These are phyloP conservation scores for Radopholus similis DNA, from an alignment of 1,140 invertebrate species.

Conservation along the genomic window DNA sequence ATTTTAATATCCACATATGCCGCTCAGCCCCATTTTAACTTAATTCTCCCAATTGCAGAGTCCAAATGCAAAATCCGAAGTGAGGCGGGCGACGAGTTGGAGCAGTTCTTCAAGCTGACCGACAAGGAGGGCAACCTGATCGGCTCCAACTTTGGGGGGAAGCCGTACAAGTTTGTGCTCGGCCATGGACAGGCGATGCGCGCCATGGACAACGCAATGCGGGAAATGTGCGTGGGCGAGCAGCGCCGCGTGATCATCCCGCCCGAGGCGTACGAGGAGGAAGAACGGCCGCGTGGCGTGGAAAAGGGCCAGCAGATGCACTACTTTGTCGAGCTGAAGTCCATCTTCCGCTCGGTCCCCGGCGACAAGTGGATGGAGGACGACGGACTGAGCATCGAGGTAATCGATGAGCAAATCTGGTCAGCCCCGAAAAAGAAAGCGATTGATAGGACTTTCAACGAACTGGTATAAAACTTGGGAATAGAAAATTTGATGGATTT, in stretches of 20 bases:
- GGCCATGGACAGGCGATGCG: constrained; percentile 53
- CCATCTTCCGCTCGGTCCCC: constrained; percentile 53
- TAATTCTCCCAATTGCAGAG: background rate
- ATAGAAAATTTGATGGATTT: background rate
- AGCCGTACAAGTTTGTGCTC: constrained; percentile 49
- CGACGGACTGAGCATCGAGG: constrained; percentile 53
- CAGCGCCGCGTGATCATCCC: constrained; percentile 48
- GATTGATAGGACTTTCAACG: too few relatives aligned
- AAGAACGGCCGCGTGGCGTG: constrained; percentile 41
- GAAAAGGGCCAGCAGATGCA: constrained; percentile 24
- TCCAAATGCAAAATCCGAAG: constrained; percentile 53
- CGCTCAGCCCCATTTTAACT: background rate
- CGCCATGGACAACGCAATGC: constrained; percentile 53
- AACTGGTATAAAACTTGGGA: background rate
- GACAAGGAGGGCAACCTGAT: constrained; percentile 54
- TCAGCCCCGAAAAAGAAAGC: too few relatives aligned
- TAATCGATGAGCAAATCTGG: constrained; percentile 2
- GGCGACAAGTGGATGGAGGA: constrained; percentile 58
- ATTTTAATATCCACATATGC: constrained; percentile 6
- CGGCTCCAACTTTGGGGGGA: constrained; percentile 46
- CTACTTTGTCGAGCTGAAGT: constrained; percentile 55
- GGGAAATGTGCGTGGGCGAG: constrained; percentile 48
- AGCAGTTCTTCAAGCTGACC: constrained; percentile 56
- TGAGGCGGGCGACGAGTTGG: constrained; percentile 51
- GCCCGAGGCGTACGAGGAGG: constrained; percentile 39